Conservation (phyloP, 2,888 invertebrate genomes). For the Acrocyrtus sp. region DNA sequence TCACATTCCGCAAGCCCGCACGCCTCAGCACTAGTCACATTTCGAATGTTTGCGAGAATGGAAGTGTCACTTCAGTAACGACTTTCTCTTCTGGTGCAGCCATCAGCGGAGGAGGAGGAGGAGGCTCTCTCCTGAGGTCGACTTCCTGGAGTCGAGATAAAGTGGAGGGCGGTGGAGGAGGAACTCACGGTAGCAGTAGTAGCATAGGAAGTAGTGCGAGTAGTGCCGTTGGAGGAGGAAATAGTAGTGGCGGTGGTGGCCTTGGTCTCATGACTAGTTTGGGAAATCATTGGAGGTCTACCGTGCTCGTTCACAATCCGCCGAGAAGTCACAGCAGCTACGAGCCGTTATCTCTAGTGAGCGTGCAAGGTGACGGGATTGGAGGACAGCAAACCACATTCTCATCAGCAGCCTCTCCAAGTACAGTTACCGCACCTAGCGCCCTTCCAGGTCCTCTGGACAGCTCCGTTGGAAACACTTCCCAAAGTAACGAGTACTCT, state of each 20-base stretch:
- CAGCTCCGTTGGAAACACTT: not conserved
- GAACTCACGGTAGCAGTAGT: conserved; percentile 17
- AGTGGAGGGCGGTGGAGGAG: not conserved
- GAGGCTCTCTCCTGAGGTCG: conserved; percentile 11
- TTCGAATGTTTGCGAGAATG: conserved; percentile 40
- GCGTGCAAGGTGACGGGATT: conserved; percentile 39
- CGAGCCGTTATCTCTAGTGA: conserved; percentile 45
- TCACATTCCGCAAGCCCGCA: conserved; percentile 37
- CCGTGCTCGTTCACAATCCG: conserved; percentile 59
- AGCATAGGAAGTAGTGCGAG: conserved; percentile 32
- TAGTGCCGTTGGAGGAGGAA: not conserved
- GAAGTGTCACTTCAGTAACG: conserved; percentile 21
- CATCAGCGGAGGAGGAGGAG: not conserved
- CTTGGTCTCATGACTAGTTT: conserved; percentile 43
- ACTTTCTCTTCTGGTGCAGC: conserved; percentile 13
- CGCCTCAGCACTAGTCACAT: conserved; percentile 47
- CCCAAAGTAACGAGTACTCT: conserved; percentile 34
- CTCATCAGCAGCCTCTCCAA: conserved; percentile 27
- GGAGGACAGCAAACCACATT: conserved; percentile 39
- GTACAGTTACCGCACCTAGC: conserved; percentile 10
- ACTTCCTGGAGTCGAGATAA: conserved; percentile 42
- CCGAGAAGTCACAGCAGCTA: conserved; percentile 55
- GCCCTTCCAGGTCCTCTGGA: not conserved
- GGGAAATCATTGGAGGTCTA: conserved; percentile 58
- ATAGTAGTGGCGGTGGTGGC: conserved; percentile 5